Evolutionary conservation across 2,113 vertebrate species (phyloP), one percentile per base, ranked within the genome.

Genomic region (Coturnix japonica): DNA sequence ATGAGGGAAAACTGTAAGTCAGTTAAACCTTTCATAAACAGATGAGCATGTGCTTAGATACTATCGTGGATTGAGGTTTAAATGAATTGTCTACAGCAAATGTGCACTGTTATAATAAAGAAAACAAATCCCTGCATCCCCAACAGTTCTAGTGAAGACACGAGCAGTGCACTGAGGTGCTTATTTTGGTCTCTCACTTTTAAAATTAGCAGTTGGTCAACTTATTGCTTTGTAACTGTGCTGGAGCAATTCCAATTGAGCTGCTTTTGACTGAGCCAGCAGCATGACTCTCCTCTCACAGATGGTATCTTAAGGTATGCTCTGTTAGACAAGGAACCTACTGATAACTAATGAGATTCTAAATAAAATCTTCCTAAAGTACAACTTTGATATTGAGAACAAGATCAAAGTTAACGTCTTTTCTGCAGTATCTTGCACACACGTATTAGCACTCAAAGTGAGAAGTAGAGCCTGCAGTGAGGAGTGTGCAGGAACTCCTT

Each of bases 181-280:
- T 49, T 76, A 28, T 63, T 91, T 63, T 30, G 33, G 65, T 46
- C 12, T 66, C 41, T 47, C 21, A 11, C 43, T 35, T 91, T 85
- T 88, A n/a, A 81, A 85, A 76, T 85, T 44, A 87, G 75, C 74
- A 80, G 65, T 72, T 72, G 80, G 70, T 41, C 75, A 63, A 41
- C 75, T 72, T 39, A 17, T 10, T 63, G 85, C 85, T 88, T 76
- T 85, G 59, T 81, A 81, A 81, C 41, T 47, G 44, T 66, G 39
- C 75, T 66, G 53, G 64, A 85, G 71, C 75, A 46, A 41, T 71
- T 88, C 81, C 65, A 81, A 31, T 31, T 64, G 70, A 56, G 74
- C 71, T 84, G 80, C 59, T 72, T 80, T 71, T 35, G 69, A 37
- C 41, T 47, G 64, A 43, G 57, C 65, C 41, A 81, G 88, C 88